Percentiles rank a stretch among this genome's conserved stretches.
phyloP scores from a whole-genome alignment of 2,113 vertebrate genomes.

The Steatornis caripensis region DNA sequence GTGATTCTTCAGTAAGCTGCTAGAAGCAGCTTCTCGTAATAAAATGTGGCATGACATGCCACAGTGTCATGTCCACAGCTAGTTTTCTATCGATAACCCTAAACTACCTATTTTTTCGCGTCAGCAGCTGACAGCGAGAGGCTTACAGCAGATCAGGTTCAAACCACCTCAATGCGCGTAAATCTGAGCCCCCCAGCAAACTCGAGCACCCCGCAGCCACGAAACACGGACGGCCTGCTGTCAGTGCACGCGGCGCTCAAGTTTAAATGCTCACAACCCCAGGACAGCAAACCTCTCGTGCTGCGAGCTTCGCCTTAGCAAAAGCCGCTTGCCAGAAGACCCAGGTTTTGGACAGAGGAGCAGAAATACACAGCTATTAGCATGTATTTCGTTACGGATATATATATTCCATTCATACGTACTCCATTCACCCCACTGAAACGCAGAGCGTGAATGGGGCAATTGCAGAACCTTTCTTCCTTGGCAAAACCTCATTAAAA shows the following conservation, averaged over 20 bases:
- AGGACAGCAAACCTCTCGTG: accelerated
- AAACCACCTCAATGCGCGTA: too few relatives aligned
- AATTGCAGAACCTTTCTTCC: background rate
- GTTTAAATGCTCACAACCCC: background rate
- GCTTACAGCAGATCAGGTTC: background rate
- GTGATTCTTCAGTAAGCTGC: background rate
- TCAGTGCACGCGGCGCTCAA: background rate
- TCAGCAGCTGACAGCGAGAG: background rate
- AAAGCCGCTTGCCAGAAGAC: background rate
- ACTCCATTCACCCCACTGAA: accelerated
- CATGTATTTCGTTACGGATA: background rate
- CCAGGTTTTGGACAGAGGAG: background rate
- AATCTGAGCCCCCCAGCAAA: background rate
- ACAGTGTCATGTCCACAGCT: background rate
- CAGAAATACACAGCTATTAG: background rate
- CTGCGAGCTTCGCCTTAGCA: background rate
- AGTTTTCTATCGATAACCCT: background rate
- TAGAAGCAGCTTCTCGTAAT: too few relatives aligned
- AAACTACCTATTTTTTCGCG: accelerated
- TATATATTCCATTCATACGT: background rate
- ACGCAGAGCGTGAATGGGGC: accelerated
- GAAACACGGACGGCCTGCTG: accelerated
- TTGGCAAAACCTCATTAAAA: background rate
- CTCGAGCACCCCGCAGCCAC: accelerated
- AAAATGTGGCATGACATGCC: background rate